phyloP scores from a whole-genome alignment of 2,113 vertebrate genomes.

The Aspiorhynchus laticeps region DNA sequence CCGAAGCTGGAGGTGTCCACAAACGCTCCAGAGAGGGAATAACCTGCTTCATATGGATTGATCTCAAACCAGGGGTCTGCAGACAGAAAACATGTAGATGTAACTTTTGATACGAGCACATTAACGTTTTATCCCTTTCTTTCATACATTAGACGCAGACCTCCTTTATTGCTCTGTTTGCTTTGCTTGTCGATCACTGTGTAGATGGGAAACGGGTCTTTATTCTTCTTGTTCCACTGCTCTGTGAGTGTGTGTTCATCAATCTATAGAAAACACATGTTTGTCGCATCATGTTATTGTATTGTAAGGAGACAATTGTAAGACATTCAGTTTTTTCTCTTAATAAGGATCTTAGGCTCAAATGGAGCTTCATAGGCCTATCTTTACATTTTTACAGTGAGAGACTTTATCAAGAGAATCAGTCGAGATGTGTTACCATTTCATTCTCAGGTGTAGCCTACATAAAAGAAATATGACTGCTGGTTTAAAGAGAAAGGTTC shows the following conservation, averaged over 20 bases:
- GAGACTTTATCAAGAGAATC: no score
- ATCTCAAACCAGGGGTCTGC: constrained; percentile 49
- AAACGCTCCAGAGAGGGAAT: constrained; percentile 47
- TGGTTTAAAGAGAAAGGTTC: no score
- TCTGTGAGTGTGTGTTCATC: background rate
- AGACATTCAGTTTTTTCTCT: no score
- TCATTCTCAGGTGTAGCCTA: no score
- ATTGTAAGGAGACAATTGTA: no score
- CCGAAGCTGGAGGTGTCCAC: constrained; percentile 23
- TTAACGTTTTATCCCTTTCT: background rate
- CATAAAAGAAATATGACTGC: no score
- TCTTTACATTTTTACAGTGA: no score
- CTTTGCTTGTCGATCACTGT: background rate
- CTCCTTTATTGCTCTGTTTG: background rate
- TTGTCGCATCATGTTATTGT: no score
- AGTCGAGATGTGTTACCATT: no score
- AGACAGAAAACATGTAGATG: background rate
- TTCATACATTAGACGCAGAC: background rate
- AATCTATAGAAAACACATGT: constrained; percentile 4
- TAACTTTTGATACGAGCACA: background rate
- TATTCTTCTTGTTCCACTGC: background rate
- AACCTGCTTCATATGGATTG: constrained; percentile 50
- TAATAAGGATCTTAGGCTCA: no score
- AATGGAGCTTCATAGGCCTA: no score
- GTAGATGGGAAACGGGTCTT: constrained; percentile 54